Evolutionary conservation across 2,797 vertebrate genomes (phyloP), one percentile per base, ranked within the genome.

Genomic region (Psittacula echo): DNA sequence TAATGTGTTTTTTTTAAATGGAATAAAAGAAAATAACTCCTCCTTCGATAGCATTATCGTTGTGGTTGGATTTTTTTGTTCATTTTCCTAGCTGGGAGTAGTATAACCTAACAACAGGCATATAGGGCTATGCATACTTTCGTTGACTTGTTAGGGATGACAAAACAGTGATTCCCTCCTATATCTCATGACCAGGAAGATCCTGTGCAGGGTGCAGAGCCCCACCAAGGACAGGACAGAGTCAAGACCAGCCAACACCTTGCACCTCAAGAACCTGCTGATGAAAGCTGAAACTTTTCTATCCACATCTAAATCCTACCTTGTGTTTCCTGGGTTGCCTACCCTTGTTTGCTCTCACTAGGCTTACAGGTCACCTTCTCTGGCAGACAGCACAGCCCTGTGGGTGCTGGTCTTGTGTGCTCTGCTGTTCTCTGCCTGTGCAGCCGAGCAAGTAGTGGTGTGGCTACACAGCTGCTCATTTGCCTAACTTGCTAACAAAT

Each of bases 391-490:
- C 65, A 10, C 15, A 10, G n/a, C 37, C 42, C 48, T 3, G 0
- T 0, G 30, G 41, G 42, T 11, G 73, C 45, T 1, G 12, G 2
- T 14, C 32, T 72, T 16, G 23, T 0, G n/a, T 0, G 8, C 56
- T 67, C 32, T 53, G 60, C 88, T 74, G 29, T 74, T 62, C 87
- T 19, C 70, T 78, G 70, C 53, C 82, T 78, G 93, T 62, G 94
- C 95, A 94, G 93, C 70, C 9, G 11, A 88, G 87, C 83, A 30
- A 72, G 83, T 27, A 0, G 73, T 37, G 76, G 1, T 39, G 78
- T 29, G 84, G 78, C 70, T 42, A 8, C 1, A 0, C 95, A 96
- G 96, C 94, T 97, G 96, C 92, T 97, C 87, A 92, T 97, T 96
- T 97, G 95, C 96, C 84, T 96, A 95, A 72, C 71, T 88, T 17